Percentiles rank a stretch among this genome's conserved stretches.
These are phyloP conservation scores for Glyphotaelius pellucidus DNA, from an alignment of 2,888 invertebrate genomes.

Conservation along the genomic window DNA sequence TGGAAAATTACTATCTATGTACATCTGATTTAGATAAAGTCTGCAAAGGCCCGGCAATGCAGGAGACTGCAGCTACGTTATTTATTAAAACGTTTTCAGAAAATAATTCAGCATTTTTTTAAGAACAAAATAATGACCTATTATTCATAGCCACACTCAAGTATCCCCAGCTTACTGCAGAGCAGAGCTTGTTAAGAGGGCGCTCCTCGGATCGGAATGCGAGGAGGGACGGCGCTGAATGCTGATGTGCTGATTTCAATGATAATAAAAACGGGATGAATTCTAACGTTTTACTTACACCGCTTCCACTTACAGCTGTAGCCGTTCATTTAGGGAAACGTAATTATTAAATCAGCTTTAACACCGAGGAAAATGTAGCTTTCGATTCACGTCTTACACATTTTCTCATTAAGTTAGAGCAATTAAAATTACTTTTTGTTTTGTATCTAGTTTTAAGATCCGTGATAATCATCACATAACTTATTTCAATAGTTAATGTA, in stretches of 20 bases:
- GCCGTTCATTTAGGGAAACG: constrained; percentile 20
- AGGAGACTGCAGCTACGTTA: too few relatives aligned
- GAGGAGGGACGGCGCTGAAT: constrained; percentile 40
- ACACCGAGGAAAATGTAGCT: neutral
- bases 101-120: too few relatives aligned
- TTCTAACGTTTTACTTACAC: constrained; percentile 36
- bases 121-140: too few relatives aligned
- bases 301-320: constrained; percentile 1
- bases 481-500: neutral
- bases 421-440: neutral
- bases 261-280: constrained; percentile 57
- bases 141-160: neutral
- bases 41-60: too few relatives aligned
- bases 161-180: constrained; percentile 7
- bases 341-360: constrained; percentile 40
- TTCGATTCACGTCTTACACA: neutral
- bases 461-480: neutral
- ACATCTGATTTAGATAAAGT: too few relatives aligned
- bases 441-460: neutral
- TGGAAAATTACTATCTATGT: too few relatives aligned
- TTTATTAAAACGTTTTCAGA: too few relatives aligned
- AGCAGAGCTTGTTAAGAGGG: constrained; percentile 24
- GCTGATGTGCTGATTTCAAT: constrained; percentile 56
- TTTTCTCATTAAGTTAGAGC: neutral
- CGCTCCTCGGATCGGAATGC: constrained; percentile 39